Conservation (phyloP, 2,888 invertebrate species). For the Apodemia zela region DNA sequence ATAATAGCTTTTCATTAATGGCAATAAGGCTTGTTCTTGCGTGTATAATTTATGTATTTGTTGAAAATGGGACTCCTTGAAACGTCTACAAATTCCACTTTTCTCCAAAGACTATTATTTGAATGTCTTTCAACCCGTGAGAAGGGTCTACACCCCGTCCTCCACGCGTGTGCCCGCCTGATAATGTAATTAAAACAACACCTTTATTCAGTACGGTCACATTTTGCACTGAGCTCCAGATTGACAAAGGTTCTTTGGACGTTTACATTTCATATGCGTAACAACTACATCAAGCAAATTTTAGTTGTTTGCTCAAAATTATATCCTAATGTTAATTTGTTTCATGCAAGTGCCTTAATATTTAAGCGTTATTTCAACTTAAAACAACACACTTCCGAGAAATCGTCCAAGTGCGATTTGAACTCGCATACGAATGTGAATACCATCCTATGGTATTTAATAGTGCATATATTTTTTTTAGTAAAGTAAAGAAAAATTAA, state of each 20-base stretch:
- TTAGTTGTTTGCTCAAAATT: constrained; percentile 6
- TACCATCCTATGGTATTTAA: no score
- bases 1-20: constrained; percentile 17
- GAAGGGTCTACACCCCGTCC: constrained; percentile 61
- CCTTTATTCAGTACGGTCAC: constrained; percentile 68
- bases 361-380: no score
- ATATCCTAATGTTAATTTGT: no score
- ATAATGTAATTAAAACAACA: constrained; percentile 81
- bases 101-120: constrained; percentile 76
- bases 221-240: constrained; percentile 56
- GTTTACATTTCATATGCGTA: constrained; percentile 18
- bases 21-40: constrained; percentile 37
- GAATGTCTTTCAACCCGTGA: constrained; percentile 78
- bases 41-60: constrained; percentile 29
- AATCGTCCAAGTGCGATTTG: no score
- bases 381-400: no score
- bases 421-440: no score
- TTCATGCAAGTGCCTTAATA: no score
- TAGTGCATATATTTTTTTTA: no score
- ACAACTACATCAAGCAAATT: background rate
- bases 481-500: no score
- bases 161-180: constrained; percentile 67
- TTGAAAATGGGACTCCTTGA: constrained; percentile 5
- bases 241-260: constrained; percentile 38
- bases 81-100: constrained; percentile 48